These are phyloP conservation scores for Julus scandinavius DNA, from an alignment of 2,888 invertebrate genomes.

Conservation along the genomic window DNA sequence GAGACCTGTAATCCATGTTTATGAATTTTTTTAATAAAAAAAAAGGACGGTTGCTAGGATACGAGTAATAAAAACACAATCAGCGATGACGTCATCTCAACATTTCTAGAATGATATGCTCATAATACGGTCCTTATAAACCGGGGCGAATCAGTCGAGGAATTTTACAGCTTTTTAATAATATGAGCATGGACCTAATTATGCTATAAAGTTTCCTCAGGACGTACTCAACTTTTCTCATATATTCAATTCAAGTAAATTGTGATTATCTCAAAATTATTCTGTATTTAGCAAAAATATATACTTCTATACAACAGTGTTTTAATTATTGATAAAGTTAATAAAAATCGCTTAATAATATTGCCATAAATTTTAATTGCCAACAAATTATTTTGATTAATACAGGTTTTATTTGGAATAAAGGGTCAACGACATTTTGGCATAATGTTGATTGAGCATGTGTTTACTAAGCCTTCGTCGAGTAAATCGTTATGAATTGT, in stretches of 20 bases:
- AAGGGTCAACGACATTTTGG: no score
- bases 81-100: not conserved
- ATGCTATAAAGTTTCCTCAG: not conserved
- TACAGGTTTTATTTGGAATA: no score
- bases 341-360: no score
- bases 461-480: not conserved
- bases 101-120: not conserved
- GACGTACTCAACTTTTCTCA: not conserved
- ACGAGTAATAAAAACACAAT: slow-evolving; percentile 15
- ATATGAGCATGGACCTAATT: not conserved
- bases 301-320: no score
- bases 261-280: no score
- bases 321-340: no score
- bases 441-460: not conserved
- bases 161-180: not conserved
- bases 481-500: not conserved
- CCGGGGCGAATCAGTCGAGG: not conserved
- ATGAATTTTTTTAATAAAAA: not conserved
- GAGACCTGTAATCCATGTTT: not conserved
- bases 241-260: not conserved
- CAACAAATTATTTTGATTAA: no score
- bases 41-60: not conserved
- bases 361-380: no score
- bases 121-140: not conserved
- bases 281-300: no score